Percentiles rank a stretch among this genome's conserved stretches.
Conservation (phyloP, 92 coral and sea anemone genomes). For the Chrysogorgia sp. region DNA sequence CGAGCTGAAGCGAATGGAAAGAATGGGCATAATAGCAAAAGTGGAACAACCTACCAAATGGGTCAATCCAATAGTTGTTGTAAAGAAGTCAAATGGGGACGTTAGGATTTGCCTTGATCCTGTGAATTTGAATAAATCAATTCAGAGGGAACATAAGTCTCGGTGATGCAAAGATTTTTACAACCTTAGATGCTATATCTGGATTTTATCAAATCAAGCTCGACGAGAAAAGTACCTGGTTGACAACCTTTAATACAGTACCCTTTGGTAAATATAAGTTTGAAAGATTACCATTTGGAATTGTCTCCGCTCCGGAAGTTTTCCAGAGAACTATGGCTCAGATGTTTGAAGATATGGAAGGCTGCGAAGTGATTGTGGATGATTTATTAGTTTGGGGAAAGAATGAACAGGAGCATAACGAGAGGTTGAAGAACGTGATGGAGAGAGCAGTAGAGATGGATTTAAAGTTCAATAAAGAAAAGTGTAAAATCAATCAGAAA, state of each 20-base stretch:
- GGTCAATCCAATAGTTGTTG: constrained; percentile 35
- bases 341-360: constrained; percentile 37
- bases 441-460: too few species aligned
- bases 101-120: constrained; percentile 14
- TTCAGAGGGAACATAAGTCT: constrained; percentile 12
- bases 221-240: constrained; percentile 15
- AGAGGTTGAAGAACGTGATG: constrained; percentile 3
- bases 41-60: constrained; percentile 39
- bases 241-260: constrained; percentile 9
- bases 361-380: constrained; percentile 44
- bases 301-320: constrained; percentile 1
- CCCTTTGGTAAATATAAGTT: constrained; percentile 14
- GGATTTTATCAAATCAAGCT: constrained; percentile 33
- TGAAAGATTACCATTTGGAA: constrained; percentile 18
- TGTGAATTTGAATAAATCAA: constrained; percentile 15
- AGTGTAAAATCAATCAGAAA: constrained; percentile 3
- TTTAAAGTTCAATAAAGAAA: too few species aligned
- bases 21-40: constrained; percentile 24
- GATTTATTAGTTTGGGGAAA: constrained; percentile 41
- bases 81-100: constrained; percentile 24
- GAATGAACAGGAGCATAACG: constrained; percentile 22
- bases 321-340: constrained; percentile 24
- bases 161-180: constrained; percentile 13
- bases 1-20: constrained; percentile 28
- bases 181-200: constrained; percentile 16